These are phyloP conservation scores for Mirounga angustirostris DNA, from an alignment of 2,113 vertebrate genomes.

Conservation along the genomic window DNA sequence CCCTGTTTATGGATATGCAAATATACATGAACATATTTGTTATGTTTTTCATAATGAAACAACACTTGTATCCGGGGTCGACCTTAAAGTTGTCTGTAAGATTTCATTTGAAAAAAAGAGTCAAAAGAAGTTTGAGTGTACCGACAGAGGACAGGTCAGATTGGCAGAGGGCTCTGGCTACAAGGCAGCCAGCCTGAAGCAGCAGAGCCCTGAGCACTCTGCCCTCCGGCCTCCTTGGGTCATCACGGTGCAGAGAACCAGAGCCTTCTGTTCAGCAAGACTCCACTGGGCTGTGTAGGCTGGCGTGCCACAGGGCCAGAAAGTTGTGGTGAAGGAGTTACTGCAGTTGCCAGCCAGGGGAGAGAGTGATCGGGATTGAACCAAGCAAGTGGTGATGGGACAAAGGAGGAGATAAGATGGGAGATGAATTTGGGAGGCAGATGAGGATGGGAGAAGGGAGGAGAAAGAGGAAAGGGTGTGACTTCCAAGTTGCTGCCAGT, in stretches of 20 bases:
- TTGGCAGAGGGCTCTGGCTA: background rate
- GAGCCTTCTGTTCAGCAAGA: background rate
- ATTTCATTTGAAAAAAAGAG: background rate
- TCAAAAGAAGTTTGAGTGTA: background rate
- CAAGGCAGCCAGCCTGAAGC: background rate
- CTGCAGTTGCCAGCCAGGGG: background rate
- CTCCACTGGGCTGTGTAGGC: background rate
- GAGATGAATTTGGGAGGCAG: background rate
- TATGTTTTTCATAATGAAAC: background rate
- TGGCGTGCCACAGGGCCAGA: background rate
- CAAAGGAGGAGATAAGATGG: background rate
- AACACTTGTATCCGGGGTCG: background rate
- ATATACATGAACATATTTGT: background rate
- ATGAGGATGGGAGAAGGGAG: background rate
- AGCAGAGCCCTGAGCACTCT: background rate
- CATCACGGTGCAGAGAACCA: background rate
- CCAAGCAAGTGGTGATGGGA: background rate
- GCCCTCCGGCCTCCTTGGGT: background rate
- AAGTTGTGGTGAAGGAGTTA: background rate
- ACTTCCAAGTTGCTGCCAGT: background rate
- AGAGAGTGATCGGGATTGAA: background rate
- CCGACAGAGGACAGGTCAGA: background rate
- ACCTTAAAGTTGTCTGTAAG: background rate
- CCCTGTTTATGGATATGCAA: background rate
- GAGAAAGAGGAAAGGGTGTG: background rate